phyloP scores from a whole-genome alignment of 2,888 invertebrate species.

The Poecilus cupreus region DNA sequence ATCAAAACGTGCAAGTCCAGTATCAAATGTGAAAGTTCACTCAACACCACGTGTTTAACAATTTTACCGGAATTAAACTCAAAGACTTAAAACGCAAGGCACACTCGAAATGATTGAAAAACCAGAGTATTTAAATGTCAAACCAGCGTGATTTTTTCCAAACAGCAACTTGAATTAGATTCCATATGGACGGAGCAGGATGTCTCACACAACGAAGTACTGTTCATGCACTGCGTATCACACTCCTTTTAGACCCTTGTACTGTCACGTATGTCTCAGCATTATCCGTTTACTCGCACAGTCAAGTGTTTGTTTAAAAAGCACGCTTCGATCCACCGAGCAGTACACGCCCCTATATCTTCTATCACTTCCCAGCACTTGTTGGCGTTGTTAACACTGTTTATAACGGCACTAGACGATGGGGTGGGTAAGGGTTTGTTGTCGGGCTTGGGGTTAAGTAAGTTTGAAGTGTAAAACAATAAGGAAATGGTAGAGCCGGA shows the following conservation, averaged over 20 bases:
- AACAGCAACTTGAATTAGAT: neutral
- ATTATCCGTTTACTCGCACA: neutral
- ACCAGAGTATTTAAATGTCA: constrained; percentile 19
- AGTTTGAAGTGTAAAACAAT: constrained; percentile 43
- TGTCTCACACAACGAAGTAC: constrained; percentile 34
- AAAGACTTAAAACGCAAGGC: neutral
- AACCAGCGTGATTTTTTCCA: neutral
- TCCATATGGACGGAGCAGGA: constrained; percentile 42
- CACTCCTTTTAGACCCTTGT: neutral
- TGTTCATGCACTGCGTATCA: neutral
- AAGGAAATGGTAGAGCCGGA: constrained; percentile 23
- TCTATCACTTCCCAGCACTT: neutral
- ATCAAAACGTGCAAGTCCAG: neutral
- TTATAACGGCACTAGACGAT: neutral
- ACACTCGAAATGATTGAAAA: neutral
- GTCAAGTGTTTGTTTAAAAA: neutral
- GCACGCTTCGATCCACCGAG: neutral
- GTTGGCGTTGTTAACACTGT: neutral
- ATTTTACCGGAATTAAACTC: neutral
- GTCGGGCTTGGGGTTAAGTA: neutral
- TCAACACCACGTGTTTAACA: constrained; percentile 10
- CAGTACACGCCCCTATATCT: constrained; percentile 47
- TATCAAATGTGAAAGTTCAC: constrained; percentile 43
- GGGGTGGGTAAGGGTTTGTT: no score
- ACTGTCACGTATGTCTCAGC: constrained; percentile 10